Evolutionary conservation across 1,140 invertebrate genomes (phyloP), one percentile per base, ranked within the genome.

Genomic region (Dendroctonus valens): DNA sequence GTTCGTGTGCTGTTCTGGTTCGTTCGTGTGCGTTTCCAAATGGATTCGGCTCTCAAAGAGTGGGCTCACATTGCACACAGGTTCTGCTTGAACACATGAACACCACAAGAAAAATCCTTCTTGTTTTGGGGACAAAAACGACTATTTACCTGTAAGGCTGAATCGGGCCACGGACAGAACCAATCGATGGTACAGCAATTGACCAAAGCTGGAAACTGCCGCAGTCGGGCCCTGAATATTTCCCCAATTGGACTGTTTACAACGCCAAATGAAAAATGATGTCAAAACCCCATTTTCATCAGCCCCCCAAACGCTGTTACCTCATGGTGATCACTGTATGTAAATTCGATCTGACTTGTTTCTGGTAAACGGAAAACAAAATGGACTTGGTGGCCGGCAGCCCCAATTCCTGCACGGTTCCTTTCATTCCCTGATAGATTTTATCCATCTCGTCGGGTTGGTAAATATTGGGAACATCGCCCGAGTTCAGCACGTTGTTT

Each of bases 171-270:
- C 8, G 83, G 80, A 70, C 81, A 84, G 74, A 89, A 91, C 87
- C 88, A 91, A 77, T 91, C 87, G 65, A 91, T 90, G 0, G 89
- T 90, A 73, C 87, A 90, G 69, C 87, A 89, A 73, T 89, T 90
- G 11, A 91, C 85, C 41, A 91, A 77, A 0, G 88, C 89, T 0
- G 89, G 89, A 74, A 90, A 91, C 76, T 89, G 88, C 49, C 88
- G 78, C 12, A 91, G 79, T 57, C 87, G 78, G 53, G 83, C 83
- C 49, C 88, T 79, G 74, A 90, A 89, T 37, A 82, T 76, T 67
- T 87, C 85, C 8, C 88, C 87, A 63, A 89, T 86, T 0, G 89
- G 88, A 68, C 87, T 89, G 80, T 11, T 52, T 59, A 57, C 46
- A 58, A n/a, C n/a, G n/a, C n/a, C n/a, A n/a, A n/a, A 26, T 9